phyloP scores from a whole-genome alignment of 2,113 vertebrate species.

The Gopherus evgoodei region DNA sequence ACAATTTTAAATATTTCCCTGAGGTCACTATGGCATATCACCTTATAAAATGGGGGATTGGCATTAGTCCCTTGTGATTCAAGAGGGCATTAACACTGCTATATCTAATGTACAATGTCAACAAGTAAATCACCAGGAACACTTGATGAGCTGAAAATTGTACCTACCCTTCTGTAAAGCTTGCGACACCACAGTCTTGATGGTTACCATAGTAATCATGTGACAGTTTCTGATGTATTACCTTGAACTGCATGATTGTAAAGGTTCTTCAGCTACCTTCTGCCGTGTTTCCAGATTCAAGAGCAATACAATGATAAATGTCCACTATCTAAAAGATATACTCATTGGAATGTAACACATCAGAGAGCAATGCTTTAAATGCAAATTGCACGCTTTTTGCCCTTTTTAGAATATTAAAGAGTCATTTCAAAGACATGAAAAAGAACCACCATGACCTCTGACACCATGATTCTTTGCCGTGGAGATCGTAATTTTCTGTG shows the following conservation, averaged over 20 bases:
- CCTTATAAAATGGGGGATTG: not conserved
- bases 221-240: constrained; percentile 80
- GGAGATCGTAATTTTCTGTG: constrained; percentile 72
- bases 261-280: constrained; percentile 77
- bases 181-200: constrained; percentile 69
- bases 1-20: constrained; percentile 48
- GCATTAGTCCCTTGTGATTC: constrained; percentile 74
- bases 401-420: constrained; percentile 78
- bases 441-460: constrained; percentile 79
- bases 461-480: constrained; percentile 68
- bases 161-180: constrained; percentile 73
- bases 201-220: constrained; percentile 86
- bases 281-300: constrained; percentile 74
- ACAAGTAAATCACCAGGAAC: constrained; percentile 82
- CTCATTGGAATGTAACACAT: constrained; percentile 70
- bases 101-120: constrained; percentile 77
- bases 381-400: constrained; percentile 78
- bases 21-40: not conserved
- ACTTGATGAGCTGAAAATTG: constrained; percentile 82
- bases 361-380: constrained; percentile 74
- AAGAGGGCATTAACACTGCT: constrained; percentile 81
- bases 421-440: constrained; percentile 75
- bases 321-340: constrained; percentile 74
- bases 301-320: constrained; percentile 78
- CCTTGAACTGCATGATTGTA: constrained; percentile 65